These are phyloP conservation scores for Mystacornis crossleyi DNA, from an alignment of 2,113 vertebrate genomes.

Conservation along the genomic window DNA sequence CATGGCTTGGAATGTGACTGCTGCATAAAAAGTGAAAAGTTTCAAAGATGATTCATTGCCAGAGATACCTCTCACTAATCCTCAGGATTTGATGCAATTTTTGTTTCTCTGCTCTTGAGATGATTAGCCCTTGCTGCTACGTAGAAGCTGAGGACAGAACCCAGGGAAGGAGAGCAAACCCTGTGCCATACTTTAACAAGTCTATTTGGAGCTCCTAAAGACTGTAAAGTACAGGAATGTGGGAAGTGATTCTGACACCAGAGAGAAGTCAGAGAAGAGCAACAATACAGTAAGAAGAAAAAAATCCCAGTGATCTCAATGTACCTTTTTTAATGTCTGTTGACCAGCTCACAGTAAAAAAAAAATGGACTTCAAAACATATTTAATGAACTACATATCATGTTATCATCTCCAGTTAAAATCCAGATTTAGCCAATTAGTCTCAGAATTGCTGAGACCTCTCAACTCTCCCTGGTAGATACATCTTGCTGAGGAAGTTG, in stretches of 20 bases:
- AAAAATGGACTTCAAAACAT: not conserved
- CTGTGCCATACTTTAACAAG: slow-evolving; percentile 17
- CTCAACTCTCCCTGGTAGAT: not conserved
- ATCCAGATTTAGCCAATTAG: not conserved
- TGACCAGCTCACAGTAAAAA: not conserved
- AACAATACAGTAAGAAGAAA: not conserved
- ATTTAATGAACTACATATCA: not conserved
- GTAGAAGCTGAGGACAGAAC: not conserved
- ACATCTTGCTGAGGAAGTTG: not conserved
- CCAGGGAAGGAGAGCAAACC: not conserved
- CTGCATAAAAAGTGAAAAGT: not conserved
- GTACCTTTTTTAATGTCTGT: not conserved
- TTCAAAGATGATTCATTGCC: not conserved
- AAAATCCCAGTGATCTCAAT: not conserved
- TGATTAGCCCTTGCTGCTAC: not conserved
- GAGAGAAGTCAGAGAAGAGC: not conserved
- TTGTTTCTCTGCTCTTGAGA: not conserved
- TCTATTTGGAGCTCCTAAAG: slow-evolving; percentile 20
- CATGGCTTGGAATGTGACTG: not conserved
- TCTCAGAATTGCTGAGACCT: not conserved
- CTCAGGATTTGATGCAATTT: not conserved
- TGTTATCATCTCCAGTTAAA: not conserved
- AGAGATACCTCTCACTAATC: not conserved
- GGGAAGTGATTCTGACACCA: slow-evolving; percentile 46
- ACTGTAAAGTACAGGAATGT: not conserved